Conservation (phyloP, 2,797 vertebrate genomes). For the Holocentrus rufus region DNA sequence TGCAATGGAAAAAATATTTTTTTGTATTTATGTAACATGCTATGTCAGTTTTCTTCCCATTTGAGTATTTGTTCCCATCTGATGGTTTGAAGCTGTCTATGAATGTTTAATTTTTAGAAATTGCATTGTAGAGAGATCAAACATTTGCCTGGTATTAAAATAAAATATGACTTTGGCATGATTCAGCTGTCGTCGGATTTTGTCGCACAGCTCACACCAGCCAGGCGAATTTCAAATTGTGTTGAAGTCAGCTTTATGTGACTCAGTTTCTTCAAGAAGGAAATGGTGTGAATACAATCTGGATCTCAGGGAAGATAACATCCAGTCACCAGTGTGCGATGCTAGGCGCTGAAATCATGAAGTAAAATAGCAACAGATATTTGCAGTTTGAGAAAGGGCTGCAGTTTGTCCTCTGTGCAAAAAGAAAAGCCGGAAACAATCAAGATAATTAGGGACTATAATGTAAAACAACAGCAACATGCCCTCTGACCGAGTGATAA, state of each 20-base stretch:
- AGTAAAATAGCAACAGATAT: neutral
- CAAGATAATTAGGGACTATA: neutral
- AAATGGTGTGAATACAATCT: too few relatives aligned
- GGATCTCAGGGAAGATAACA: neutral
- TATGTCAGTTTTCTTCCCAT: conserved; percentile 41
- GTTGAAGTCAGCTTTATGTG: too few relatives aligned
- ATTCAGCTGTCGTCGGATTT: neutral
- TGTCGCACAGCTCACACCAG: neutral
- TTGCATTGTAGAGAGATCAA: conserved; percentile 64
- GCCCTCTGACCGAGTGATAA: conserved; percentile 18
- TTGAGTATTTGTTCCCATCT: conserved; percentile 57
- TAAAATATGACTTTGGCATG: conserved; percentile 73
- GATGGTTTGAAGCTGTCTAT: conserved; percentile 56
- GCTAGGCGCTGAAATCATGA: neutral
- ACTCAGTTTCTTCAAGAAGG: too few relatives aligned
- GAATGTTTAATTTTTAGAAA: conserved; percentile 66
- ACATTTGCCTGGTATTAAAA: conserved; percentile 72
- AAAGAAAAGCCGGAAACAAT: conserved; percentile 47
- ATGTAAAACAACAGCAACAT: conserved; percentile 4
- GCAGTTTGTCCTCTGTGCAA: neutral
- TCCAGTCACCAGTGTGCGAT: neutral
- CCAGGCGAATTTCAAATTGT: too few relatives aligned
- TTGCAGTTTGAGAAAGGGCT: neutral
- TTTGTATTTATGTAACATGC: conserved; percentile 68
- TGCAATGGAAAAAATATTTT: conserved; percentile 65